These are phyloP conservation scores for Ceyx margarethae DNA, from an alignment of 2,113 vertebrate species.

Conservation along the genomic window DNA sequence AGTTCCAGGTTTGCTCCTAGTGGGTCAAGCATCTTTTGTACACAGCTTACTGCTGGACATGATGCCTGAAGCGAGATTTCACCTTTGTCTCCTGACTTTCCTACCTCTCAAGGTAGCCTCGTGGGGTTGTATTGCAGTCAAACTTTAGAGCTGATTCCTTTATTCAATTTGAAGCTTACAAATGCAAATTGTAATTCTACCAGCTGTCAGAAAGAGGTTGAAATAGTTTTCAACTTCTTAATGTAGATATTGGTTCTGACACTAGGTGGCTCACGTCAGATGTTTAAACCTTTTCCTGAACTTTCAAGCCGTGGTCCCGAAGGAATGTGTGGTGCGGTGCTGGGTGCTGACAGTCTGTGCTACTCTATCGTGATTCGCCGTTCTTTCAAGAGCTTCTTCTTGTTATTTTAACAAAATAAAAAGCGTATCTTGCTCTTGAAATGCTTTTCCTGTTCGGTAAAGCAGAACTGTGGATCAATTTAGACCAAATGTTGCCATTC, in stretches of 20 bases:
- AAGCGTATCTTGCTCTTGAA: neutral
- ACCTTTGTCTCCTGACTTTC: neutral
- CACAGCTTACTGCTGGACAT: neutral
- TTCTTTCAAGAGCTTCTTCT: neutral
- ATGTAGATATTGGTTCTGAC: neutral
- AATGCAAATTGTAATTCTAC: neutral
- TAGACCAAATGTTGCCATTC: neutral
- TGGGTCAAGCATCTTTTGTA: neutral
- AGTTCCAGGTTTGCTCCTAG: neutral
- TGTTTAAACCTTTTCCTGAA: neutral
- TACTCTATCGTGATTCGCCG: fast-evolving
- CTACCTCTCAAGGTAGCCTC: neutral
- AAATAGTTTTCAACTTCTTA: neutral
- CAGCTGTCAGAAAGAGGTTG: neutral
- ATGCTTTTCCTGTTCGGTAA: neutral
- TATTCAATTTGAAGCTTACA: neutral
- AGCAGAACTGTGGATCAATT: neutral
- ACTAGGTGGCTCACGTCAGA: conserved; percentile 60
- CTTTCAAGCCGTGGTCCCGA: neutral
- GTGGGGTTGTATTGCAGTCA: neutral
- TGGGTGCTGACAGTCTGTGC: neutral
- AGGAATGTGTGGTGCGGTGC: fast-evolving
- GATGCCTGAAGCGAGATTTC: neutral
- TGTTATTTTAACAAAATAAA: neutral
- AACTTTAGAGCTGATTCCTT: neutral